Percentiles rank a stretch among this genome's conserved stretches.
Conservation (phyloP, 2,113 vertebrate genomes). For the Corydoras sp. region DNA sequence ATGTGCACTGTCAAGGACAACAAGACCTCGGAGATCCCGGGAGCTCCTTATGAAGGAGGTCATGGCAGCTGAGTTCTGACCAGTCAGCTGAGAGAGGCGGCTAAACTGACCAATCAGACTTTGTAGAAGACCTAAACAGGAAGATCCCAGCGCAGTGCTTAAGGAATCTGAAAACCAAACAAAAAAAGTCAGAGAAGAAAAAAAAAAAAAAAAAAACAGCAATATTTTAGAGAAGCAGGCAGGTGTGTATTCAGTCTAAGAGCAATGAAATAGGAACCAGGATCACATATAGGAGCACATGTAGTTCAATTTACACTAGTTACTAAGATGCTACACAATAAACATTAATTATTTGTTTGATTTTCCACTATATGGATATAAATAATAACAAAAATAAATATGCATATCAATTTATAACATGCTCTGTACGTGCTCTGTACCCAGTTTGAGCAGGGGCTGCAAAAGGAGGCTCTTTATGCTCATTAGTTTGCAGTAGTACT, state of each 20-base stretch:
- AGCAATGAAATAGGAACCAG: too few species aligned
- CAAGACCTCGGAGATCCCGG: constrained; percentile 74
- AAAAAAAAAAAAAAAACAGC: too few species aligned
- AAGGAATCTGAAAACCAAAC: constrained; percentile 73
- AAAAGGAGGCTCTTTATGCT: constrained; percentile 82
- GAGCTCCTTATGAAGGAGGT: constrained; percentile 78
- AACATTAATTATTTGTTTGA: too few species aligned
- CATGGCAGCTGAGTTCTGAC: constrained; percentile 84
- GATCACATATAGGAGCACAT: too few species aligned
- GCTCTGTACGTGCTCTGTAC: constrained; percentile 58
- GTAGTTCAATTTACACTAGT: too few species aligned
- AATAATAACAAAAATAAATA: too few species aligned
- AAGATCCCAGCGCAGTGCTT: constrained; percentile 60
- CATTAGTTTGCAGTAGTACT: constrained; percentile 83
- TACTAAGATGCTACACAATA: too few species aligned
- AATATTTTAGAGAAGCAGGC: too few species aligned
- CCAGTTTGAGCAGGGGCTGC: constrained; percentile 84
- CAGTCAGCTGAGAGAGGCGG: constrained; percentile 85
- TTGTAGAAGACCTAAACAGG: constrained; percentile 74
- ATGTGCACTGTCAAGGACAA: constrained; percentile 78
- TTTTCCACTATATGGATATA: too few species aligned
- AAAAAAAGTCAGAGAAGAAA: background rate
- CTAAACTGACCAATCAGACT: constrained; percentile 77
- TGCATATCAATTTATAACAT: background rate
- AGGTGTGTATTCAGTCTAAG: too few species aligned